Evolutionary conservation across 2,888 invertebrate genomes (phyloP), one percentile per base, ranked within the genome.

Genomic region (Pterobdella sp.): DNA sequence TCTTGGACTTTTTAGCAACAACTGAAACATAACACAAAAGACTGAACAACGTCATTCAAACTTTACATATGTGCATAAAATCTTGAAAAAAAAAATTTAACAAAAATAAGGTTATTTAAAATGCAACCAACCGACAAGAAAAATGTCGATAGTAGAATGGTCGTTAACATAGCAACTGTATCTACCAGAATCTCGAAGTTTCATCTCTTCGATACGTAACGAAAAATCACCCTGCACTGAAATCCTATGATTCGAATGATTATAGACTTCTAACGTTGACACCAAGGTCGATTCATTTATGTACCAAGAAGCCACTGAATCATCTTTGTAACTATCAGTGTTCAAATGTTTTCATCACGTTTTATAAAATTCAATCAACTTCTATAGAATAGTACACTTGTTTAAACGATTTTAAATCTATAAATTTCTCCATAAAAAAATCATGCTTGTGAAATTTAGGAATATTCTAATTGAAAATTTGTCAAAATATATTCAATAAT

Each of bases 151-250:
- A 22, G 69, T 69, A n/a, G 31, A 63, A 22, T 37, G 35, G 31
- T 64, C 49, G 64, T 73, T 69, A 65, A 73, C 69, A 63, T 64
- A 69, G 49, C 73, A 73, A 42, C 69, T 63, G 42, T 74, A 74
- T 4, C 66, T 37, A n/a, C 71, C 74, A 7, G 64, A 52, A 34
- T 74, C 71, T n/a, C 29, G 56, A 18, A 71, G 35, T 1, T 32
- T 35, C 60, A 71, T 35, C 0, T 35, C 35, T 35, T 60, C 60
- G 7, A 71, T 71, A 10, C 63, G 42, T 22, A 71, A n/a, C n/a
- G 71, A 60, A 63, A 35, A 71, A 29, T 71, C 71, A 26, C 34
- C 18, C 63, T 56, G 10, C 14, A 71, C 4, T 1, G 63, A 49
- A 32, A 71, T 71, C 31, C 71, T 42, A 2, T 60, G 31, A 37